Evolutionary conservation across 2,797 vertebrate genomes (phyloP), one percentile per base, ranked within the genome.

Genomic region (Luscinia megarhynchos): DNA sequence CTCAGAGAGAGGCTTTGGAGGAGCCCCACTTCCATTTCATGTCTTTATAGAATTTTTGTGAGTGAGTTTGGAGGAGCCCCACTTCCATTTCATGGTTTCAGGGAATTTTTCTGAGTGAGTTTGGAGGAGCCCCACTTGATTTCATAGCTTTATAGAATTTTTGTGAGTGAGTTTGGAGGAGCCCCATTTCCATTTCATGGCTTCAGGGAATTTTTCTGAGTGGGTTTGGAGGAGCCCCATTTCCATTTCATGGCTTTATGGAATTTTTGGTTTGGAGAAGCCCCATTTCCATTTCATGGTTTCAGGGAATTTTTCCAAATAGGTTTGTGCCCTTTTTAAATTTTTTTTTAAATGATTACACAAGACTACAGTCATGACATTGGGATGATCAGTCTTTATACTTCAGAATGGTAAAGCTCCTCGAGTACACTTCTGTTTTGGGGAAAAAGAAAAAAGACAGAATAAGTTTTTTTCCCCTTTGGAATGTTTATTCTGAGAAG

Each of bases 381-480:
- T 6, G 36, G 15, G 14, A 15, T 57, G 55, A 58, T 67, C 1
- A 1, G 24, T n/a, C 36, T 51, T 54, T 66, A 22, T 17, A 16
- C 16, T 72, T 54, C 24, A 73, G 54, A 50, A 36, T 29, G 46
- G 51, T 75, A 79, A 62, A 91, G 50, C 32, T 70, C 14, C 23
- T 41, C 12, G 58, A 66, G 10, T 50, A 3, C 13, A 6, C 8
- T 68, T 74, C 1, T 46, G n/a, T 30, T 36, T 27, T 16, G 2
- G 5, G 7, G 38, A 38, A 38, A 38, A 11, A 41, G 10, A 17
- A 1, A 10, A 27, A 27, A 11, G 11, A 16, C n/a, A 53, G 24
- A 76, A 23, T 45, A n/a, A 5, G 1, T 29, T 27, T 26, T 17
- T 5, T 0, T 5, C 0, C 4, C 5, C 9, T 61, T 70, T 63